Evolutionary conservation across 2,113 vertebrate species (phyloP), one percentile per base, ranked within the genome.

Genomic region (Hippocampus barbouri): DNA sequence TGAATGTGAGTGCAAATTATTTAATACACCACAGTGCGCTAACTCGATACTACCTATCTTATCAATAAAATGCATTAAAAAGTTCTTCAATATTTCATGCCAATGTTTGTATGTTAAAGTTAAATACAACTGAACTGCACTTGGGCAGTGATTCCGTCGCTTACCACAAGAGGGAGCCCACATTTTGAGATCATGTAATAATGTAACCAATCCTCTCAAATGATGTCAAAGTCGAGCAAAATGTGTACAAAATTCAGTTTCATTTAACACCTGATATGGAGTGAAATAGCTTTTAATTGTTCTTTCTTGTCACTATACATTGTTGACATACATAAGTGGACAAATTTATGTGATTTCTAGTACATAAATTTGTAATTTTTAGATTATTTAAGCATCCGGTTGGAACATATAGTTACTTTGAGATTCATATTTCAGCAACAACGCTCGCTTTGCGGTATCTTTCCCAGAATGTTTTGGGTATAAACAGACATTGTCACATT

Each of bases 391-490:
- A 45, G 53, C 53, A 14, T n/a, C 56, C 14, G n/a, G 5, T 10
- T 20, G 18, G 49, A 18, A 7, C 49, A 20, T 51, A 14, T 40
- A 20, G 18, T 61, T 38, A 34, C 7, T 61, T 27, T 18, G 6
- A 9, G 2, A 61, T 30, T 30, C 30, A 20, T 34, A 23, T 61
- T 34, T 61, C 25, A 61, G 27, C 60, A 62, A 40, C 30, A 62
- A 62, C 4, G 60, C 18, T 6, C 4, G 60, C 18, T 6, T 38
- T 38, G 5, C 18, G 8, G 15, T 40, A 63, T 40, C 12, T 25
- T 47, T 25, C 15, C 63, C 64, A 18, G 64, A 20, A 66, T 47
- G 43, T 66, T 66, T 47, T 66, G 64, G 59, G 43, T 25, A 18
- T 3, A 47, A 27, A 47, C 43, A 66, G 16, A 47, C 4, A 66